A percentile compares a stretch with the other conserved stretches of the same genome.
Evolutionary conservation across 1,140 invertebrate genomes (phyloP).

Genomic region (Charaxes varanes): DNA sequence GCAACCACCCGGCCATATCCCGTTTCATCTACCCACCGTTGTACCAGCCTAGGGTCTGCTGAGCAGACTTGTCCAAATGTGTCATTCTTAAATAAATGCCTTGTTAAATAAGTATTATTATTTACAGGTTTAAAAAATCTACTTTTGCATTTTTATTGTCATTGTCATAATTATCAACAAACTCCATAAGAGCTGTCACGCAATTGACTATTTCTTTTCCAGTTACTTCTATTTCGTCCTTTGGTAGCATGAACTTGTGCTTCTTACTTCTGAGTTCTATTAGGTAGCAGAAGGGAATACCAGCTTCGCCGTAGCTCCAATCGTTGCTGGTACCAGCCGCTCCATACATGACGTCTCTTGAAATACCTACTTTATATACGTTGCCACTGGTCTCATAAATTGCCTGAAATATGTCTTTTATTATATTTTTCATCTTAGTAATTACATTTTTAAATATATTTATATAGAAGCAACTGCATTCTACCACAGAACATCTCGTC

Average conservation of each 20-base stretch:
- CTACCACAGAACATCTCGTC: no score
- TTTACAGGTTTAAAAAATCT: slow-evolving; percentile 2
- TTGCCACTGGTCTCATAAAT: slow-evolving; percentile 49
- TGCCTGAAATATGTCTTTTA: slow-evolving; percentile 43
- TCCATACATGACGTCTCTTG: slow-evolving; percentile 60
- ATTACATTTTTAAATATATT: no score
- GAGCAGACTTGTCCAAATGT: no score
- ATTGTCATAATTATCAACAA: slow-evolving; percentile 35
- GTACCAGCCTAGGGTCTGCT: no score
- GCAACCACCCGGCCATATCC: no score
- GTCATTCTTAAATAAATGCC: no score
- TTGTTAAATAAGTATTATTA: no score
- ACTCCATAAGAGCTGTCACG: slow-evolving; percentile 76
- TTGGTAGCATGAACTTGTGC: slow-evolving; percentile 81
- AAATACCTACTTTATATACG: slow-evolving; percentile 61
- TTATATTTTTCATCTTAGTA: no score
- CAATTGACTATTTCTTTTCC: slow-evolving; percentile 79
- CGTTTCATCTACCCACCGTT: no score
- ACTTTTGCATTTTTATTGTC: not conserved
- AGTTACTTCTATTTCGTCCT: slow-evolving; percentile 79
- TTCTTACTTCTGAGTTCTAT: slow-evolving; percentile 80
- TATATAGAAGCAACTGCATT: no score
- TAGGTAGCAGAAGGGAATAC: slow-evolving; percentile 80
- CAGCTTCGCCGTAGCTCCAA: slow-evolving; percentile 77
- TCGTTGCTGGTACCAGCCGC: slow-evolving; percentile 81